Conservation (phyloP, 2,113 vertebrate genomes). For the Tachycineta bicolor region DNA sequence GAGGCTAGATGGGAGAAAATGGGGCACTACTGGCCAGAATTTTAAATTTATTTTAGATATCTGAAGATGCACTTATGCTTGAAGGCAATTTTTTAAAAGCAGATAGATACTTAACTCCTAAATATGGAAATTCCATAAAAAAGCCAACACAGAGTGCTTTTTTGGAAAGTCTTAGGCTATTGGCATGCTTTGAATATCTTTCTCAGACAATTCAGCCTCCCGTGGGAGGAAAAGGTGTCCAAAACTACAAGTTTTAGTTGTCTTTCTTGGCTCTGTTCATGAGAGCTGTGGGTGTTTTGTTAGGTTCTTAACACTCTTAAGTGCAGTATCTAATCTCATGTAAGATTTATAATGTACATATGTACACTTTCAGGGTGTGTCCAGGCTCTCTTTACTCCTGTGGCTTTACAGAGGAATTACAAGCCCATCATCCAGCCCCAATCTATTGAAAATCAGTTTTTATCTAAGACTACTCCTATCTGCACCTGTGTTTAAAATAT, state of each 20-base stretch:
- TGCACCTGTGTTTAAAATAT: conserved; percentile 39
- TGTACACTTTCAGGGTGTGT: background rate
- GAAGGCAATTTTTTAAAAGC: background rate
- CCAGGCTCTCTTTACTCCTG: background rate
- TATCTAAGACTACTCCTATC: conserved; percentile 1
- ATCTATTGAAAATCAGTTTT: conserved; percentile 23
- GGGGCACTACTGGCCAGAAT: background rate
- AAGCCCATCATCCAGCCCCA: background rate
- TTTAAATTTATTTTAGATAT: background rate
- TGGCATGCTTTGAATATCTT: background rate
- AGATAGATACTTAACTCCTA: background rate
- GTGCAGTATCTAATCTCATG: background rate
- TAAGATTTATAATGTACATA: conserved; percentile 20
- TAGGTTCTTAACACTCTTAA: background rate
- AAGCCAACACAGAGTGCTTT: background rate
- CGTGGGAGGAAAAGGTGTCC: background rate
- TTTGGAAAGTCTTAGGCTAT: background rate
- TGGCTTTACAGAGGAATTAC: conserved; percentile 24
- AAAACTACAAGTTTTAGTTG: background rate
- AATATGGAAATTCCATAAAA: background rate
- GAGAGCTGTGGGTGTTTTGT: background rate
- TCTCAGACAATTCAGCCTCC: background rate
- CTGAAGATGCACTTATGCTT: background rate
- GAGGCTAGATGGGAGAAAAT: background rate
- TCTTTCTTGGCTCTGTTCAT: background rate